Conservation (phyloP, 2,888 invertebrate species). For the Caenorhabditis afra region DNA sequence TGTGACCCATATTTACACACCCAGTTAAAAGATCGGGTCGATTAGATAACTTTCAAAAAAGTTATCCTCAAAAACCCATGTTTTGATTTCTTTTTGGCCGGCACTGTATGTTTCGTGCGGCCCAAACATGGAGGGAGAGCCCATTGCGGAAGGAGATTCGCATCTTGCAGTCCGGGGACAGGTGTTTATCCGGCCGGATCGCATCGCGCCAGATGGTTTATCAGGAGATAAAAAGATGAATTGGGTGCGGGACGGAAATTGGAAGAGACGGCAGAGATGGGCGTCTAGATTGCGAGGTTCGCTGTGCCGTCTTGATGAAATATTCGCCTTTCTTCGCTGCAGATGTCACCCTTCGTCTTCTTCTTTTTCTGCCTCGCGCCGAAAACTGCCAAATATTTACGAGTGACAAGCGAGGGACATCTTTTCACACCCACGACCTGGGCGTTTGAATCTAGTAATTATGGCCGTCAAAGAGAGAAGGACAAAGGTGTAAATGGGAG, state of each 20-base stretch:
- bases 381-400: no score
- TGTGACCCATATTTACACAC: no score
- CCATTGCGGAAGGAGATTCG: neutral
- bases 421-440: slow-evolving; percentile 3
- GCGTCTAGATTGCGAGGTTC: neutral
- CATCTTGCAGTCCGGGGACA: slow-evolving; percentile 18
- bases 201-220: slow-evolving; percentile 6
- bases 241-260: neutral
- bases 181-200: slow-evolving; percentile 39
- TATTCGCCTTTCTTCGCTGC: slow-evolving; percentile 10
- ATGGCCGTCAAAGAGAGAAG: no score
- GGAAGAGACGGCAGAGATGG: neutral
- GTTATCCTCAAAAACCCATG: no score
- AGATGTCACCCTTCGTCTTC: slow-evolving; percentile 15
- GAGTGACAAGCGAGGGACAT: neutral
- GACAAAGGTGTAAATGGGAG: no score
- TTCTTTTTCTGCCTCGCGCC: slow-evolving; percentile 3
- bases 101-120: no score
- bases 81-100: no score
- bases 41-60: no score
- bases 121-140: no score
- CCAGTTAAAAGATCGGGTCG: no score
- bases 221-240: neutral
- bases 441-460: no score
- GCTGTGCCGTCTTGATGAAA: neutral